A percentile compares a stretch with the other conserved stretches of the same genome.
Evolutionary conservation across 2,888 invertebrate species (phyloP).

Genomic region (Microplitis manilae): DNA sequence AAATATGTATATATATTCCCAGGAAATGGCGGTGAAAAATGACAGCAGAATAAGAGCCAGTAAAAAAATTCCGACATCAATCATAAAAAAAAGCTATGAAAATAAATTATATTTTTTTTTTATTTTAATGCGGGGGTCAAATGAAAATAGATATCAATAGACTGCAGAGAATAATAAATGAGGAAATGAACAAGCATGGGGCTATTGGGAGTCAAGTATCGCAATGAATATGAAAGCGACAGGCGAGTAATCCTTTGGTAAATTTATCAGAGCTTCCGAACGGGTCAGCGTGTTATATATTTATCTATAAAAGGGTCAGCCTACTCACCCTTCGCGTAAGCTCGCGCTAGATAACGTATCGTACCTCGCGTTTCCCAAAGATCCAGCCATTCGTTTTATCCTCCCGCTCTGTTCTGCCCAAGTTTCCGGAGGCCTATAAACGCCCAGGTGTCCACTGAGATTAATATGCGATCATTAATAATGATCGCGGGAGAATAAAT

Average conservation of each 20-base stretch:
- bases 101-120: not conserved
- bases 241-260: slow-evolving; percentile 64
- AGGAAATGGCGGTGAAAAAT: slow-evolving; percentile 21
- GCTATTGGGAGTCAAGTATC: slow-evolving; percentile 65
- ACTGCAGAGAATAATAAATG: not conserved
- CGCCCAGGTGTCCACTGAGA: slow-evolving; percentile 4
- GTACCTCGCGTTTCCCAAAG: slow-evolving; percentile 56
- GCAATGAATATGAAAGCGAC: slow-evolving; percentile 70
- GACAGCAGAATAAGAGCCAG: too few species aligned
- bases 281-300: slow-evolving; percentile 14
- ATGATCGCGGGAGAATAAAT: not conserved
- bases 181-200: slow-evolving; percentile 60
- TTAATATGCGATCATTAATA: not conserved
- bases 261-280: slow-evolving; percentile 65
- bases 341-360: slow-evolving; percentile 65
- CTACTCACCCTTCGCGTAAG: slow-evolving; percentile 8
- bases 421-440: not conserved
- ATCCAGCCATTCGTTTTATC: slow-evolving; percentile 64
- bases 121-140: not conserved
- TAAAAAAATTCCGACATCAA: not conserved
- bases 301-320: slow-evolving; percentile 35
- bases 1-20: slow-evolving; percentile 20
- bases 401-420: slow-evolving; percentile 36
- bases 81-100: not conserved
- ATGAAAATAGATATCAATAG: not conserved